A percentile compares a stretch with the other conserved stretches of the same genome.
These are phyloP conservation scores for Lophotriccus pileatus DNA, from an alignment of 2,797 vertebrate species.

Conservation along the genomic window DNA sequence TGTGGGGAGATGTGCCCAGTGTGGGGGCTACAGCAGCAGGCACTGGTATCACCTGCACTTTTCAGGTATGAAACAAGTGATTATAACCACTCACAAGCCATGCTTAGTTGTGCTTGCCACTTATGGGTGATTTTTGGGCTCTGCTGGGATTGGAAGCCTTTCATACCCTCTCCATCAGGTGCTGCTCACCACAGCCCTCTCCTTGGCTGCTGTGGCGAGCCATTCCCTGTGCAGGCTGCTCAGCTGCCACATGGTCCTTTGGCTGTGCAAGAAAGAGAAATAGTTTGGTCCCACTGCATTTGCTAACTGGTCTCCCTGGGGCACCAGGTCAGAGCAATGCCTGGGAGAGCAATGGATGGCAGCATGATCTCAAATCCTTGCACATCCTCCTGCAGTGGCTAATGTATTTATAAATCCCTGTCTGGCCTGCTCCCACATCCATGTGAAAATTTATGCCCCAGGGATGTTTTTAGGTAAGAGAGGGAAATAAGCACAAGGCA, in stretches of 20 bases:
- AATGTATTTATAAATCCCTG: not conserved
- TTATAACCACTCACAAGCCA: not conserved
- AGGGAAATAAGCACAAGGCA: not conserved
- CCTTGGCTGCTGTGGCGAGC: not conserved
- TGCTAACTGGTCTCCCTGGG: not conserved
- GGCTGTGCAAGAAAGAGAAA: not conserved
- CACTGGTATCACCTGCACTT: not conserved
- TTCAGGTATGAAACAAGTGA: not conserved
- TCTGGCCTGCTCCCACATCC: not conserved
- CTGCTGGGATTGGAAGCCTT: not conserved
- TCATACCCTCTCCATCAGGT: accelerated
- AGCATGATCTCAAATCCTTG: not conserved
- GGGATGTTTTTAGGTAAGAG: not conserved
- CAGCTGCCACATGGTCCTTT: not conserved
- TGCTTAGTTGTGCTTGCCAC: not conserved
- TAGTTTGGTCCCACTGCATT: not conserved
- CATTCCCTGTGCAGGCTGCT: accelerated
- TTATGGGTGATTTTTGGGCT: not conserved
- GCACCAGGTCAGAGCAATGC: not conserved
- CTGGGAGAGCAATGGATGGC: not conserved
- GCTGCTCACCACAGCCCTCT: not conserved
- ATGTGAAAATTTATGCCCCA: not conserved
- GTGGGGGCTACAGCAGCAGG: not conserved
- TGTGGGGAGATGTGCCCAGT: not conserved
- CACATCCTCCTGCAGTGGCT: not conserved